Conservation (phyloP, 1,140 invertebrate species). For the Micrasema minimum region DNA sequence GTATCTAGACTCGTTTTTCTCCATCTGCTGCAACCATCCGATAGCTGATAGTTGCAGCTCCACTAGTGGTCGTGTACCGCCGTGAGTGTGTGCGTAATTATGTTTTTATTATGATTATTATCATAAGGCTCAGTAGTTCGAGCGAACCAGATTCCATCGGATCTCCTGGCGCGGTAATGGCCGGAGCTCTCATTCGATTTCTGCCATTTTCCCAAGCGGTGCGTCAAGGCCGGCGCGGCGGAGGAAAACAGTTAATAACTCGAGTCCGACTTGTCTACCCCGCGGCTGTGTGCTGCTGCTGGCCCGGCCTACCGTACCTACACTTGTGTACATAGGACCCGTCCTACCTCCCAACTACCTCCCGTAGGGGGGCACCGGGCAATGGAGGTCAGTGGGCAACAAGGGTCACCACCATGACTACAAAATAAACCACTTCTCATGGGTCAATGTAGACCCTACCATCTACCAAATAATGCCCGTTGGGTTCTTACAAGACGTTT, state of each 20-base stretch:
- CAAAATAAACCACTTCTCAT: too few relatives aligned
- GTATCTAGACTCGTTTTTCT: background rate
- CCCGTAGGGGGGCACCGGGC: too few relatives aligned
- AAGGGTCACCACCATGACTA: too few relatives aligned
- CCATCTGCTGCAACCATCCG: too few relatives aligned
- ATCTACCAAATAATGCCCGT: too few relatives aligned
- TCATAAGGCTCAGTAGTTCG: background rate
- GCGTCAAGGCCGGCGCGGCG: conserved; percentile 33
- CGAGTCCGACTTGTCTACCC: conserved; percentile 25
- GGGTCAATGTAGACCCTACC: too few relatives aligned
- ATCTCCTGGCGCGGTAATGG: conserved; percentile 4
- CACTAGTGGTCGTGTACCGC: background rate
- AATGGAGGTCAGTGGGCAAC: too few relatives aligned
- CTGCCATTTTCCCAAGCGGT: conserved; percentile 35
- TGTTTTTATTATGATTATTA: conserved; percentile 12
- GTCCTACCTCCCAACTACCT: background rate
- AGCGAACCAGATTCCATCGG: conserved; percentile 25
- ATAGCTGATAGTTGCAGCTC: background rate
- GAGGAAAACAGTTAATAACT: conserved; percentile 25
- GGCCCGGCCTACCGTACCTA: background rate
- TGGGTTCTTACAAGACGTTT: too few relatives aligned
- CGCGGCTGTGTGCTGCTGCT: background rate
- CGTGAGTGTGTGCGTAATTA: conserved; percentile 1
- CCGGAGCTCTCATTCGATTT: conserved; percentile 36
- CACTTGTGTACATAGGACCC: background rate